Percentiles rank a stretch among this genome's conserved stretches.
Conservation (phyloP, 1,140 invertebrate species). For the Drosophila nigrodunni region DNA sequence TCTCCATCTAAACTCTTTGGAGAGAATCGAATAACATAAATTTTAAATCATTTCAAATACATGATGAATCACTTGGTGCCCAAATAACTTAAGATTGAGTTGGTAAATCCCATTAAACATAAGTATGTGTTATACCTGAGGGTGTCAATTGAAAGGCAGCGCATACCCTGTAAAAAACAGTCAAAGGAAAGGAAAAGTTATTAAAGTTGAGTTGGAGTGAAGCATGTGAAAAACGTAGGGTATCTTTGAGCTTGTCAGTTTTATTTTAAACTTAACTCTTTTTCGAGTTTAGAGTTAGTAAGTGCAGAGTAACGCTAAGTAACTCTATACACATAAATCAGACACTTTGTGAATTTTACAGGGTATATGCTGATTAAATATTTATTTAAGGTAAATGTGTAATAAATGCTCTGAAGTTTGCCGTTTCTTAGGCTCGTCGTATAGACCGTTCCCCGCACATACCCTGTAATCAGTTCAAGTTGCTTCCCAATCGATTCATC, state of each 20-base stretch:
- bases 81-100: conserved; percentile 29
- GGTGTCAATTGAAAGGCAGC: not conserved
- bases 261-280: too few species aligned
- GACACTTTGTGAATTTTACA: too few species aligned
- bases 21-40: conserved; percentile 23
- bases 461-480: not conserved
- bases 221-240: too few species aligned
- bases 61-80: conserved; percentile 17
- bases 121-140: conserved; percentile 16
- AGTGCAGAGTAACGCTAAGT: too few species aligned
- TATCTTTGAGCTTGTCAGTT: too few species aligned
- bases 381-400: too few species aligned
- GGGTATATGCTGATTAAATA: too few species aligned
- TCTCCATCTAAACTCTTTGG: not conserved
- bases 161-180: not conserved
- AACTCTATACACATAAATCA: too few species aligned
- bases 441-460: not conserved
- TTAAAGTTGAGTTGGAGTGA: too few species aligned
- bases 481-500: not conserved
- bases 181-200: too few species aligned
- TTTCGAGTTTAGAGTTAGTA: too few species aligned
- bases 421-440: not conserved
- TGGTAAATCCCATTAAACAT: conserved; percentile 14
- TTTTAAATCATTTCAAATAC: conserved; percentile 29
- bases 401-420: too few species aligned